Evolutionary conservation across 2,797 vertebrate genomes (phyloP).

Genomic region (Danio jaintianensis): DNA sequence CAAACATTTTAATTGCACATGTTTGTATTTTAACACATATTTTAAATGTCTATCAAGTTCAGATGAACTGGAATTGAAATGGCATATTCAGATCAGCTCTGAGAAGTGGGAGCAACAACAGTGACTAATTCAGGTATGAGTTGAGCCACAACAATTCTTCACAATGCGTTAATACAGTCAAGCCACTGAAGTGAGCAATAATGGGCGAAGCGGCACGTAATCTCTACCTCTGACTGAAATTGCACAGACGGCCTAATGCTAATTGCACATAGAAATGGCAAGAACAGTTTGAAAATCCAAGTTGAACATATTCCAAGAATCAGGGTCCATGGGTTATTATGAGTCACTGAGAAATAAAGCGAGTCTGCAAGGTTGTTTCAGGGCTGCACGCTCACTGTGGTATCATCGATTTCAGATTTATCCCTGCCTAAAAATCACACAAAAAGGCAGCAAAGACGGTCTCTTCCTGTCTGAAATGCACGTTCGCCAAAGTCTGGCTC

Average conservation of each 20-base stretch:
- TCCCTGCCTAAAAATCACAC: neutral
- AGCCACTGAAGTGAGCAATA: conserved; percentile 28
- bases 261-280: neutral
- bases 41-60: neutral
- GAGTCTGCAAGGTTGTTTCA: neutral
- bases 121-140: neutral
- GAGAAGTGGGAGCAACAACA: neutral
- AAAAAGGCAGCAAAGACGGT: neutral
- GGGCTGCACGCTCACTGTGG: neutral
- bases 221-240: neutral
- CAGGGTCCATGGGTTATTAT: neutral
- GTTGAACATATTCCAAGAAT: neutral
- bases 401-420: neutral
- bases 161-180: neutral
- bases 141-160: neutral
- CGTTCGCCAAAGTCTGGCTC: neutral
- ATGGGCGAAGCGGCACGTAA: neutral
- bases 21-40: neutral
- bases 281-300: neutral
- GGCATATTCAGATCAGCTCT: neutral
- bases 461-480: neutral
- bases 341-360: neutral
- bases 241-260: neutral
- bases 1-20: neutral
- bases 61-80: neutral